Percentiles rank a stretch among this genome's conserved stretches.
Conservation (phyloP, 2,888 invertebrate species). For the Girardia tigrina region DNA sequence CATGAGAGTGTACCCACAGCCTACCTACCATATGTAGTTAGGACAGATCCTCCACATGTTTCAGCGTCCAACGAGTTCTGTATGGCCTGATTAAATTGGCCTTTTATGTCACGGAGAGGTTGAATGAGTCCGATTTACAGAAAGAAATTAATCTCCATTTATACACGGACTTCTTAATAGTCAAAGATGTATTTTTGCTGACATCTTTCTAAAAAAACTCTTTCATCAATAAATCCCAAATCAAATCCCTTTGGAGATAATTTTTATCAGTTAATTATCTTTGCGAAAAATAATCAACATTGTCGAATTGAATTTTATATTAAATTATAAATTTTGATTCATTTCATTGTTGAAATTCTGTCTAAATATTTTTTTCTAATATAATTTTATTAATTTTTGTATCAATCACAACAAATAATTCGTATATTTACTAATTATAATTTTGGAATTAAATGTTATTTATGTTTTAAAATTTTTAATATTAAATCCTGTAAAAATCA, state of each 20-base stretch:
- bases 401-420: no score
- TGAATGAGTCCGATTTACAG: constrained; percentile 20
- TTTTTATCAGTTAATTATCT: constrained; percentile 17
- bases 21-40: constrained; percentile 18
- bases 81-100: constrained; percentile 23
- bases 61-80: constrained; percentile 14
- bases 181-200: constrained; percentile 23
- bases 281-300: constrained; percentile 5
- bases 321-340: not conserved
- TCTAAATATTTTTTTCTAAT: no score
- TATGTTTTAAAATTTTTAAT: no score
- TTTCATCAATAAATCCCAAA: constrained; percentile 23
- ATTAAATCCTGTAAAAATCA: no score
- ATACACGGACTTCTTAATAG: constrained; percentile 19
- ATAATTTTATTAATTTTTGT: no score
- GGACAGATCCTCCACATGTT: constrained; percentile 18
- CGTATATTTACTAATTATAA: no score
- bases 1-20: not conserved
- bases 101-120: constrained; percentile 23
- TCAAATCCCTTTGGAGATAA: constrained; percentile 15
- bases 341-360: no score
- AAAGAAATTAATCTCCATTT: constrained; percentile 20
- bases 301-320: not conserved
- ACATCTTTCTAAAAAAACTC: constrained; percentile 23
- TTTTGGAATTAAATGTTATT: no score